These are phyloP conservation scores for Cetonia aurata DNA, from an alignment of 2,888 invertebrate species.

Conservation along the genomic window DNA sequence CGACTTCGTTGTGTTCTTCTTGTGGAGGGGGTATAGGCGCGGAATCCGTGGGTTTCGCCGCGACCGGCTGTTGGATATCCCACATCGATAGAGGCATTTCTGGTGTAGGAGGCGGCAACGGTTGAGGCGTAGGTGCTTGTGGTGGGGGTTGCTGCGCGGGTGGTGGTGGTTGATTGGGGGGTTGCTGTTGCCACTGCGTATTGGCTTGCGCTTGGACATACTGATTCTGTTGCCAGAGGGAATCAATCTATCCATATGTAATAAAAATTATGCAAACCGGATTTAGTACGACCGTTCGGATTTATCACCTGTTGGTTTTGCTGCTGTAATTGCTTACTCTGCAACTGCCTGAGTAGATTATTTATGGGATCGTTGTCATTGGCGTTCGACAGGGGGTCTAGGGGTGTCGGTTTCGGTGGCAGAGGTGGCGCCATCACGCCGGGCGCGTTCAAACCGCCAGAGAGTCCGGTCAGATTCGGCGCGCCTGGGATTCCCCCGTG, in stretches of 20 bases:
- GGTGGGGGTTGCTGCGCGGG: conserved; percentile 50
- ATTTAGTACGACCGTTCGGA: not conserved
- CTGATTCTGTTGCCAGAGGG: conserved; percentile 63
- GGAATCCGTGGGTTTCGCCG: conserved; percentile 46
- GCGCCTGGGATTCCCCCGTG: conserved; percentile 35
- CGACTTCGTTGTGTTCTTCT: conserved; percentile 34
- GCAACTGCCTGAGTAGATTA: conserved; percentile 68
- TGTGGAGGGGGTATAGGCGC: conserved; percentile 31
- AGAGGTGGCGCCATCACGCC: conserved; percentile 33
- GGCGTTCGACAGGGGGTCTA: conserved; percentile 36
- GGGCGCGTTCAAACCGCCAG: conserved; percentile 41
- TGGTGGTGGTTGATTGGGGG: conserved; percentile 51
- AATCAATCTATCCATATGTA: conserved; percentile 53
- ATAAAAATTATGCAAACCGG: conserved; percentile 41
- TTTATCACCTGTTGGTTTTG: conserved; percentile 49
- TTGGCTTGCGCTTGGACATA: conserved; percentile 53
- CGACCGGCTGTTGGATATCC: conserved; percentile 58
- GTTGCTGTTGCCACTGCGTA: conserved; percentile 56
- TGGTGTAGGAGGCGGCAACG: conserved; percentile 56
- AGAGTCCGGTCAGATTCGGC: conserved; percentile 39
- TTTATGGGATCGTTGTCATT: conserved; percentile 62
- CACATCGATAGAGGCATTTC: conserved; percentile 61
- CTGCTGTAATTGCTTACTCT: conserved; percentile 60
- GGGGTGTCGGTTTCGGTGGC: conserved; percentile 32
- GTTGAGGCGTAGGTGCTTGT: conserved; percentile 49